These are phyloP conservation scores for Microdon myrmicae DNA, from an alignment of 2,888 invertebrate genomes.

Conservation along the genomic window DNA sequence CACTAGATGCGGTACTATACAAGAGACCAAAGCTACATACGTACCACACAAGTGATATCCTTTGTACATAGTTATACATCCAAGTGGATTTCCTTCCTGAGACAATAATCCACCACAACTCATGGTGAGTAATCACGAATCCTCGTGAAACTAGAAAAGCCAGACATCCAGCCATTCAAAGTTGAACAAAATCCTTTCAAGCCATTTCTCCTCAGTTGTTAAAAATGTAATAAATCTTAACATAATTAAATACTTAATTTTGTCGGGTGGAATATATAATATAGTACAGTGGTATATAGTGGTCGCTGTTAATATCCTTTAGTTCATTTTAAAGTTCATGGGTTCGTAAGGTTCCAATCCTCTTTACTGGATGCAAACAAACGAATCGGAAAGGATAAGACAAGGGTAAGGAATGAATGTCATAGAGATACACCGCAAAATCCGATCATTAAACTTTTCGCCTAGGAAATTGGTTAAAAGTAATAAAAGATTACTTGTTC, in stretches of 20 bases:
- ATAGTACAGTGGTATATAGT: conserved; percentile 10
- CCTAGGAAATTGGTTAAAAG: conserved; percentile 17
- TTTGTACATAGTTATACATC: no score
- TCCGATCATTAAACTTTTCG: conserved; percentile 26
- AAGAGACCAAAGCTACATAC: no score
- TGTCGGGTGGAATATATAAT: conserved; percentile 17
- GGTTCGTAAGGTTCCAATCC: no score
- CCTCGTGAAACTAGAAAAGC: conserved; percentile 5
- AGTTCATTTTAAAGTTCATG: conserved; percentile 9
- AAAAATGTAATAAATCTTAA: conserved; percentile 25
- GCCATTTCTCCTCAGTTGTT: conserved; percentile 18
- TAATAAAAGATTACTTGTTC: conserved; percentile 9
- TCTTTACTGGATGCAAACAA: no score
- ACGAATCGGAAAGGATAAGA: no score
- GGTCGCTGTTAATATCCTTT: background rate
- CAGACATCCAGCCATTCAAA: conserved; percentile 14
- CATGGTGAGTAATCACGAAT: conserved; percentile 17
- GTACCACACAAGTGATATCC: no score
- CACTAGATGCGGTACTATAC: background rate
- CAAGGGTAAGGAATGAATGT: conserved; percentile 8
- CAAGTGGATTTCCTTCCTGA: conserved; percentile 9
- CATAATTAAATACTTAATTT: conserved; percentile 28
- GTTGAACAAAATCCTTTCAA: conserved; percentile 19
- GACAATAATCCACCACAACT: conserved; percentile 29
- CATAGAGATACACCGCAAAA: conserved; percentile 22